Evolutionary conservation across 2,113 vertebrate species (phyloP), one percentile per base, ranked within the genome.

Genomic region (Larimichthys polyactis): DNA sequence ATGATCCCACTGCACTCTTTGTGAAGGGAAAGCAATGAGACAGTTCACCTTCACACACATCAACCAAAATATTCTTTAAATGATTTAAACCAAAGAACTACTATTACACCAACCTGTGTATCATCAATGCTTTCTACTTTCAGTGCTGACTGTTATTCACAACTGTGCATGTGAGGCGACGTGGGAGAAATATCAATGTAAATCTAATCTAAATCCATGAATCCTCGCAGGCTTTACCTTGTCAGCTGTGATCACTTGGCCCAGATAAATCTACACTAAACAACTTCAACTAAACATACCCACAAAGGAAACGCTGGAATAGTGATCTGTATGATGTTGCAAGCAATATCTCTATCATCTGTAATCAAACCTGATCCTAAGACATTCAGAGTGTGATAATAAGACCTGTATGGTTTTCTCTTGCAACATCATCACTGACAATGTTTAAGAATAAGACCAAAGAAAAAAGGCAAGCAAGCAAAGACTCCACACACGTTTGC

Each of bases 211-310:
- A 70, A 80, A 54, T 78, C 54, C 64, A 60, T 58, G 20, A 79
- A 64, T 73, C 59, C 72, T 80, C 44, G 52, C 29, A 44, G 58
- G 68, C 55, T 72, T 85, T 52, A 43, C 40, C 14, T 71, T 76
- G 75, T 82, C 78, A 77, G 46, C 51, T 71, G 43, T 20, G 48
- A 87, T 79, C 63, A 76, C 59, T 70, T 79, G 22, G 19, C 44
- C 49, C 16, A 27, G 4, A 65, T 19, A 76, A 20, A 29, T 46
- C 0, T 65, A 62, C 58, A 73, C 44, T 59, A 27, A 27, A 27
- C 27, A 27, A 27, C 27, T 27, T 27, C 27, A 72, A 71, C 36
- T 22, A 66, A 77, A 77, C 68, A 57, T 40, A 57, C 6, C 2
- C 11, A 48, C 24, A 66, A 59, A 63, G 36, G 69, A 71, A 83